Percentiles rank a stretch among this genome's conserved stretches.
phyloP scores from a whole-genome alignment of 2,888 invertebrate species.

The Eilema griseolum region DNA sequence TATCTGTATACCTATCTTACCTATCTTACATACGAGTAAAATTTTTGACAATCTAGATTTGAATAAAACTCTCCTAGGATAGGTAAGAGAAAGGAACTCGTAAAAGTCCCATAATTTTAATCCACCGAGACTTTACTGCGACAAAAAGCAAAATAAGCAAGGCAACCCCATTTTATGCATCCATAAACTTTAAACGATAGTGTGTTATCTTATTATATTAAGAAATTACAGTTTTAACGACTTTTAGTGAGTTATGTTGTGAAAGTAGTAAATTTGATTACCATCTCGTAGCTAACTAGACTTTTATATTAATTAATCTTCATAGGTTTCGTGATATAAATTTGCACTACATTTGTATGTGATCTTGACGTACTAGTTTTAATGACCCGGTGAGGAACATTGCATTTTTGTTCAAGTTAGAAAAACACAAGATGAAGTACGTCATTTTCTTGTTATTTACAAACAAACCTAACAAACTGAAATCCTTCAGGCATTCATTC shows the following conservation, averaged over 20 bases:
- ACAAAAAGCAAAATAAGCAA: conserved; percentile 50
- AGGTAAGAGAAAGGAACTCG: conserved; percentile 41
- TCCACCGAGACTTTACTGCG: conserved; percentile 49
- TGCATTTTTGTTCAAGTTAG: no score
- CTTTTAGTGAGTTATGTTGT: neutral
- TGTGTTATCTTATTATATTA: conserved; percentile 31
- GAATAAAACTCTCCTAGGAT: conserved; percentile 41
- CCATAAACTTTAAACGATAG: conserved; percentile 48
- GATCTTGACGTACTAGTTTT: no score
- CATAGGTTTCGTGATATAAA: neutral
- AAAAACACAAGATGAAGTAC: no score
- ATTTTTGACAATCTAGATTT: conserved; percentile 19
- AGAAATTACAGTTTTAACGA: conserved; percentile 13
- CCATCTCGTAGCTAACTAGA: neutral
- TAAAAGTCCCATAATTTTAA: conserved; percentile 59
- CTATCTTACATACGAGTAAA: neutral
- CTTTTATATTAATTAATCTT: neutral
- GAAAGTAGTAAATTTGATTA: neutral
- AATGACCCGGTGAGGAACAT: no score
- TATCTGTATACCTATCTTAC: neutral
- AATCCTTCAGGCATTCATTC: no score
- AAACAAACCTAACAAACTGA: no score
- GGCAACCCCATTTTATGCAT: conserved; percentile 44
- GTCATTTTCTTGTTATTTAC: no score
- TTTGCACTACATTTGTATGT: no score